These are phyloP conservation scores for Scaptomyza polygonia DNA, from an alignment of 2,888 invertebrate species.

Conservation along the genomic window DNA sequence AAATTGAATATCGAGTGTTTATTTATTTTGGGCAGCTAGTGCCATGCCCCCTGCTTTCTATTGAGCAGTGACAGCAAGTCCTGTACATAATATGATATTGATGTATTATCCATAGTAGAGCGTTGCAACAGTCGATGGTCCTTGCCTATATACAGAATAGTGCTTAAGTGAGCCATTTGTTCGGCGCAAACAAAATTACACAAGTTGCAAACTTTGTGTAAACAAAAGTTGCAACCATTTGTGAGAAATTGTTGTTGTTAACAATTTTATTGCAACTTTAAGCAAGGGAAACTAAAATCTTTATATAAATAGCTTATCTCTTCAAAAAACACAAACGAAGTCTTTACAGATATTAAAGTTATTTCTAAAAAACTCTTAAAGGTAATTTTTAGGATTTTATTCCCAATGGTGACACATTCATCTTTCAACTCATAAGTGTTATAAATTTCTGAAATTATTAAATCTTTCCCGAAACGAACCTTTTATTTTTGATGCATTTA, in stretches of 20 bases:
- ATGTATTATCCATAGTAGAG: conserved; percentile 53
- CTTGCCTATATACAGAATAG: conserved; percentile 14
- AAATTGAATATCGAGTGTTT: conserved; percentile 77
- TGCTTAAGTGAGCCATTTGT: conserved; percentile 57
- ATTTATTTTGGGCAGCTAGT: conserved; percentile 65
- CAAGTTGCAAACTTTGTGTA: conserved; percentile 54
- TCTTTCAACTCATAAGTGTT: not conserved
- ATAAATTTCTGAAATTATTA: not conserved
- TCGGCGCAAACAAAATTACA: conserved; percentile 62
- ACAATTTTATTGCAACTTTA: not conserved
- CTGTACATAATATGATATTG: conserved; percentile 61
- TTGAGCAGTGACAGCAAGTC: not conserved
- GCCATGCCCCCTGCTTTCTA: conserved; percentile 36
- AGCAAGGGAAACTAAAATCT: not conserved
- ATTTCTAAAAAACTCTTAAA: too few species aligned
- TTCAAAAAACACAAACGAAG: too few species aligned
- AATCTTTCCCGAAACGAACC: not conserved
- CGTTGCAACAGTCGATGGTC: conserved; percentile 37
- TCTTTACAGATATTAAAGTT: too few species aligned
- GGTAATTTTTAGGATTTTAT: too few species aligned
- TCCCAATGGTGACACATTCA: too few species aligned
- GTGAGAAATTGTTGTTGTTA: not conserved
- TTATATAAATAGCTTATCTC: not conserved
- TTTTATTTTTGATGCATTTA: not conserved
- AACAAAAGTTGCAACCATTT: conserved; percentile 17